Percentiles rank a stretch among this genome's conserved stretches.
phyloP scores from a whole-genome alignment of 37 sponge, comb jelly and placozoan genomes.

The Cladorhizidae sp. region DNA sequence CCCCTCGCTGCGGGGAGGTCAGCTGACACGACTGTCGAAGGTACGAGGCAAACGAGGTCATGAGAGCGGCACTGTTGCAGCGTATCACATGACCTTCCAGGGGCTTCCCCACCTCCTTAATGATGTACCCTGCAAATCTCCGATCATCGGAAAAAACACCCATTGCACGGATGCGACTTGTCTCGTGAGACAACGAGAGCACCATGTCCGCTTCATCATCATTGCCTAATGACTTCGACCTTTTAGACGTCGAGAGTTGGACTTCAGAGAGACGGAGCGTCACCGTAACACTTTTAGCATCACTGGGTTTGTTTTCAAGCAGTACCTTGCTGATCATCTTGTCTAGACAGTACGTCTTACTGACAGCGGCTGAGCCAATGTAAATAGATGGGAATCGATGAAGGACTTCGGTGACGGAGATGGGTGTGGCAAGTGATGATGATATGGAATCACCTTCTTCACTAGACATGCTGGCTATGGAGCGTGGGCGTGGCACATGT shows the following conservation, averaged over 20 bases:
- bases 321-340: constrained; percentile 48
- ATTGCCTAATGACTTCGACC: not conserved
- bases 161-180: constrained; percentile 39
- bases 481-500: not conserved
- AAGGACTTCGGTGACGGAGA: constrained; percentile 26
- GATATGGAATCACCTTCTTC: not conserved
- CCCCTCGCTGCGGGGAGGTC: constrained; percentile 41
- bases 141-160: constrained; percentile 51
- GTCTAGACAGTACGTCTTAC: constrained; percentile 25
- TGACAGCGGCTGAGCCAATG: constrained; percentile 36
- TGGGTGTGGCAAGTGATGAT: not conserved
- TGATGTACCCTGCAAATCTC: constrained; percentile 55
- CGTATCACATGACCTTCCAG: constrained; percentile 42
- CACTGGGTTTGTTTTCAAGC: constrained; percentile 18
- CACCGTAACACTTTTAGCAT: constrained; percentile 20
- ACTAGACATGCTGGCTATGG: not conserved
- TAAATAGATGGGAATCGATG: constrained; percentile 37
- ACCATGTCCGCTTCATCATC: not conserved
- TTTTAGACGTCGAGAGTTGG: constrained; percentile 11
- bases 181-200: constrained; percentile 32
- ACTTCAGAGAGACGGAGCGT: constrained; percentile 49
- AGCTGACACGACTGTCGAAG: constrained; percentile 58
- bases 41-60: constrained; percentile 44
- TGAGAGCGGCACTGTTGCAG: constrained; percentile 55
- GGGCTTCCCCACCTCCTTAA: constrained; percentile 60